These are phyloP conservation scores for Drosophila sulfurigaster DNA, from an alignment of 1,140 invertebrate species.

Conservation along the genomic window DNA sequence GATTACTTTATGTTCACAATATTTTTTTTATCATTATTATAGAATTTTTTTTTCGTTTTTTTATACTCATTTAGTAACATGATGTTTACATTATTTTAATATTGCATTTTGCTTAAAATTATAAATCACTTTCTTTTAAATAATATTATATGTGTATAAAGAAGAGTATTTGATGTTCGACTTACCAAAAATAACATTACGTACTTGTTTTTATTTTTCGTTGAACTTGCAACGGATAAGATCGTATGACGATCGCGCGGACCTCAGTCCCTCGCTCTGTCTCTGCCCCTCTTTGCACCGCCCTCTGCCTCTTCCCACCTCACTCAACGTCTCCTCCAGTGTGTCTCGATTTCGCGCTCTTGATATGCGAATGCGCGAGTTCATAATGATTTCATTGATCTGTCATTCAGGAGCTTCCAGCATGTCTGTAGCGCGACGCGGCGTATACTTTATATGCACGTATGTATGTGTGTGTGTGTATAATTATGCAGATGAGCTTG, in stretches of 20 bases:
- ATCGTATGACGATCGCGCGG: slow-evolving; percentile 32
- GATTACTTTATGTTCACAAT: no score
- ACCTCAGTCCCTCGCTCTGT: not conserved
- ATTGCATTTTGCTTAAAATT: no score
- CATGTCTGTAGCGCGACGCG: slow-evolving; percentile 56
- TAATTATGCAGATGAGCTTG: slow-evolving; percentile 15
- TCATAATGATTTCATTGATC: slow-evolving; percentile 81
- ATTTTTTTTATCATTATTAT: no score
- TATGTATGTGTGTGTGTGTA: slow-evolving; percentile 1
- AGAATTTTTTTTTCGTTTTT: no score
- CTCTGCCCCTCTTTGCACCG: not conserved
- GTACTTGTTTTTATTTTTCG: not conserved
- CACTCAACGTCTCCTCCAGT: slow-evolving; percentile 18
- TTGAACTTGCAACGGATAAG: slow-evolving; percentile 34
- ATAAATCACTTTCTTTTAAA: no score
- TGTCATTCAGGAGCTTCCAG: slow-evolving; percentile 79
- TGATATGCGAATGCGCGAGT: slow-evolving; percentile 65
- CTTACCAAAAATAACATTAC: not conserved
- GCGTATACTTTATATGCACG: not conserved
- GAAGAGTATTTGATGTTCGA: not conserved
- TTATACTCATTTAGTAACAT: no score
- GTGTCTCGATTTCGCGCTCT: slow-evolving; percentile 2
- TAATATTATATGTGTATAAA: no score
- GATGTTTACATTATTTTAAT: no score
- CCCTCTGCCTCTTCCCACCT: not conserved